Evolutionary conservation across 30 jellyfish, hydroid and myxozoan species (phyloP), one percentile per base, ranked within the genome.

Genomic region (Hydra vulgaris): DNA sequence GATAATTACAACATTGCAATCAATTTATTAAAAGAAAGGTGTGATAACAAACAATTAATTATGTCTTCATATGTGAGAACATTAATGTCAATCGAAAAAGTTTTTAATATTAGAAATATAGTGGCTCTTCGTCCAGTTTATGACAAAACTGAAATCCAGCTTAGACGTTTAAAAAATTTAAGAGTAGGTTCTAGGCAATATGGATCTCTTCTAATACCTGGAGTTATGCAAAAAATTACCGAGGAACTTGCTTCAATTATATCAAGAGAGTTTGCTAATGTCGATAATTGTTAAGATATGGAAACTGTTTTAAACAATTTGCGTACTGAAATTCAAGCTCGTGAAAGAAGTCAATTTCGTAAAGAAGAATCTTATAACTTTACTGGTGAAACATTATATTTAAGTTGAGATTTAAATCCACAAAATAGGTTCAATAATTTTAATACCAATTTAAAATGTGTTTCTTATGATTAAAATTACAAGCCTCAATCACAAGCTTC

Each of bases 1-100:
- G 88, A 86, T 23, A 86, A 86, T 67, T 71, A 86, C 71, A 19
- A 40, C 25, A 71, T 71, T 27, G 92, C 94, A 16, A 74, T 23
- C 18, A 83, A 86, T 56, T 19, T 80, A 12, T 70, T 86, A 71
- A 66, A 82, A 74, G 52, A 74, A 53, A 55, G 89, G 40, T 81
- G 72, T 81, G 93, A 85, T 0, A 81, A 72, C 25, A 26, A 61
- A 68, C 95, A 86, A 67, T 23, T 23, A 7, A 78, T 73, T 70
- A 81, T 80, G 21, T 70, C 89, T 12, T 74, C 94, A 15, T 94
- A 87, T 76, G 74, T 82, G 95, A 84, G 82, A 25, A 88, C 83
- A 19, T 72, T 87, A 0, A 54, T 82, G 75, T 73, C 66, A 23
- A 19, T 87, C 55, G 74, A 71, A 61, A 40, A 81, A 16, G 76